phyloP scores from a whole-genome alignment of 2,888 invertebrate species.

The Diplolepis rosae region DNA sequence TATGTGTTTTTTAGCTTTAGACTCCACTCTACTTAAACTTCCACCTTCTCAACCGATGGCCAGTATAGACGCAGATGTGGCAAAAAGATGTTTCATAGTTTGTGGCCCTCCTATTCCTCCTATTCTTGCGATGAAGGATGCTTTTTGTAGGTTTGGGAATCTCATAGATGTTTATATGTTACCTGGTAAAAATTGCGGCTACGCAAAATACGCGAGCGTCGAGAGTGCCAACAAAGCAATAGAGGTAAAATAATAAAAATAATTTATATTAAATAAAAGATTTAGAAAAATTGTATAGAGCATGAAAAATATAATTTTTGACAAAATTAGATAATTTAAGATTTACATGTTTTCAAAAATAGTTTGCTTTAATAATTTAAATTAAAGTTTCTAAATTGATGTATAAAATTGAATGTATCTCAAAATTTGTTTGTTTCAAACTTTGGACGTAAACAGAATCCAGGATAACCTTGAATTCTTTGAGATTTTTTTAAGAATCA shows the following conservation, averaged over 20 bases:
- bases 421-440: background rate
- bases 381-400: background rate
- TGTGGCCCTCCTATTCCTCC: constrained; percentile 79
- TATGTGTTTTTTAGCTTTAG: constrained; percentile 53
- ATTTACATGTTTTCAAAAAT: no score
- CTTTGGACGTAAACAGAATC: no score
- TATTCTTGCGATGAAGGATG: constrained; percentile 86
- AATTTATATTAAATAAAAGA: no score
- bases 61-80: constrained; percentile 80
- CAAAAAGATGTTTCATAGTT: constrained; percentile 76
- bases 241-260: constrained; percentile 72
- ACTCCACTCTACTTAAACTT: constrained; percentile 74
- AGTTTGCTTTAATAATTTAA: no score
- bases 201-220: constrained; percentile 87
- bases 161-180: constrained; percentile 93
- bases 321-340: no score
- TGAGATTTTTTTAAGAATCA: no score
- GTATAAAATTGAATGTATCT: background rate
- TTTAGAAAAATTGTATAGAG: no score
- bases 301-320: no score
- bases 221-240: constrained; percentile 87
- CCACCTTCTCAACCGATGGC: constrained; percentile 84
- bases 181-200: constrained; percentile 93
- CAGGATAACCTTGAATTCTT: no score
- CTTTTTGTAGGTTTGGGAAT: constrained; percentile 93